These are phyloP conservation scores for Antechinus stuartii DNA, from an alignment of 2,113 vertebrate species.

Conservation along the genomic window DNA sequence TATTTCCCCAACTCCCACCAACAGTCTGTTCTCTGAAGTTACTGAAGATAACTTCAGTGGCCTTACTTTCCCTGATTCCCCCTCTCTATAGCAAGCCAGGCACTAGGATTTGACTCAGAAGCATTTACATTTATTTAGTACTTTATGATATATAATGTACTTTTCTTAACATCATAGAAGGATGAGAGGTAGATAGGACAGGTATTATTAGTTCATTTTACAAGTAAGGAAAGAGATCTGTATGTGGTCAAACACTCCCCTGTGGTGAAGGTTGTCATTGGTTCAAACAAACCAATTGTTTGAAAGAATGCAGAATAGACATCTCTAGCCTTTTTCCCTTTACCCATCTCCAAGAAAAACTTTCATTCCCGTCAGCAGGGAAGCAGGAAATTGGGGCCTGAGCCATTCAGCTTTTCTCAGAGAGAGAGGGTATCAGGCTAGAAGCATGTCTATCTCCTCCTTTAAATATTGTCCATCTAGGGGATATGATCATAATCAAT, in stretches of 20 bases:
- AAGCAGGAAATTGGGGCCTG: not conserved
- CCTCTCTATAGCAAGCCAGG: not conserved
- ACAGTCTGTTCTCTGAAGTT: not conserved
- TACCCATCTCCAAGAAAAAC: not conserved
- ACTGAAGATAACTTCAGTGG: not conserved
- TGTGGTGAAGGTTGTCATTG: not conserved
- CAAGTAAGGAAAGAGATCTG: not conserved
- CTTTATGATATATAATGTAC: not conserved
- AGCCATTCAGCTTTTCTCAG: not conserved
- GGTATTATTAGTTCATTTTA: not conserved
- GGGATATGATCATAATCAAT: not conserved
- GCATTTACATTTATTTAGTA: not conserved
- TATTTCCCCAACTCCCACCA: not conserved
- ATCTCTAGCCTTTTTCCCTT: not conserved
- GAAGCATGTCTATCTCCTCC: not conserved
- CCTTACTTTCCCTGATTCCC: not conserved
- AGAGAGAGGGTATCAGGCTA: not conserved
- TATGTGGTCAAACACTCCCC: not conserved
- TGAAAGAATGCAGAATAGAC: not conserved
- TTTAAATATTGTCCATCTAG: not conserved
- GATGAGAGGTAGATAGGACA: not conserved
- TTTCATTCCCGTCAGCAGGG: not conserved
- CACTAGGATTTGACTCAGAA: not conserved
- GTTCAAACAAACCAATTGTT: too few species aligned
- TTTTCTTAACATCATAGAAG: not conserved